Evolutionary conservation across 1,140 invertebrate genomes (phyloP), one percentile per base, ranked within the genome.

Genomic region (Epicauta chinensis): DNA sequence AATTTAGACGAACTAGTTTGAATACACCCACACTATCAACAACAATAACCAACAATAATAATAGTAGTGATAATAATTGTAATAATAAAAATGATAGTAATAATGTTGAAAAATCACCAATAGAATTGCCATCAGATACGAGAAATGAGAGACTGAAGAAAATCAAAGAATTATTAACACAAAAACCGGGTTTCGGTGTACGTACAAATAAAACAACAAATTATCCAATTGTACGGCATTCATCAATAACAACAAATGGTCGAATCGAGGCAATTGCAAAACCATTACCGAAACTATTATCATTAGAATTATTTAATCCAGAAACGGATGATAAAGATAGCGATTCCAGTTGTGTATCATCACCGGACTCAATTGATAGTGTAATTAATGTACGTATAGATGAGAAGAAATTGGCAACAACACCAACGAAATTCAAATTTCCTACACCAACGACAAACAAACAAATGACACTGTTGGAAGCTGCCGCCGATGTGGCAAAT

Each of bases 321-420:
- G 90, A 91, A 63, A 91, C 84, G 5, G 91, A 93, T 67, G 91
- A 93, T 62, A 78, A 91, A 68, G 91, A 93, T 64, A 91, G 87
- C 60, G 90, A 93, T 67, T 91, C 87, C 1, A 89, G 86, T 56
- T 87, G 87, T 13, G 82, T 87, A 2, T 91, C 88, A 0, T 91
- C 89, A 0, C 89, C 89, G 2, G 87, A 92, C 64, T 92, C 89
- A 2, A 81, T 86, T 1, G 87, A 88, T 52, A 90, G 87, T 61
- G 87, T 91, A 2, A 89, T 91, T 39, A 90, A 84, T 62, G 86
- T 65, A 34, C 53, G 50, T 35, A 51, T 52, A 1, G 52, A 59
- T 38, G 54, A 58, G 49, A 58, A 44, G 51, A 55, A 41, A 34
- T 12, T 14, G 16, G 42, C 34, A 30, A 23, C 13, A 31, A 10